phyloP scores from a whole-genome alignment of 1,140 invertebrate species.

The Phymastichus coffea region DNA sequence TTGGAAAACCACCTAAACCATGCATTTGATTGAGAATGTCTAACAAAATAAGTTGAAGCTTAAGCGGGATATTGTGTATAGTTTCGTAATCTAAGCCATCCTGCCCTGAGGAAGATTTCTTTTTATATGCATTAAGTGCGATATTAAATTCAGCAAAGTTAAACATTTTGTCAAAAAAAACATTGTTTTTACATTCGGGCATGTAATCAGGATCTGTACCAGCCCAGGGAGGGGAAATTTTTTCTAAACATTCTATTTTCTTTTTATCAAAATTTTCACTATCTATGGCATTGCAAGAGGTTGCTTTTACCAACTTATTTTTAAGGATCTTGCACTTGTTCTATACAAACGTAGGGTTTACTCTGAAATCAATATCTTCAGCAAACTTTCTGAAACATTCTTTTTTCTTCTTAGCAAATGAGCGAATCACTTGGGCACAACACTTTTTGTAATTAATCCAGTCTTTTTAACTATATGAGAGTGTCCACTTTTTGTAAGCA shows the following conservation, averaged over 20 bases:
- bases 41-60: background rate
- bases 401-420: too few species aligned
- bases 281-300: too few species aligned
- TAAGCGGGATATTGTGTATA: background rate
- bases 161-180: background rate
- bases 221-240: background rate
- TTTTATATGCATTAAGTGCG: background rate
- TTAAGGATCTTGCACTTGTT: too few species aligned
- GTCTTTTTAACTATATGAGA: too few species aligned
- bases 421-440: too few species aligned
- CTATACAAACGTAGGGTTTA: too few species aligned
- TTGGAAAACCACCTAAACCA: background rate
- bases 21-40: constrained; percentile 22
- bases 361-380: too few species aligned
- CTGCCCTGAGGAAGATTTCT: background rate
- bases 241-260: background rate
- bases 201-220: background rate
- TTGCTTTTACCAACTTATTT: too few species aligned
- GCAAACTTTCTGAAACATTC: too few species aligned
- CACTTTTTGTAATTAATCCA: too few species aligned
- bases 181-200: background rate
- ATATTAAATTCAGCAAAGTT: background rate
- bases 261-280: too few species aligned
- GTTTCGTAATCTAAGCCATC: background rate
- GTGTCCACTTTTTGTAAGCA: too few species aligned